Evolutionary conservation across 2,113 vertebrate species (phyloP).

Genomic region (Bos javanicus): DNA sequence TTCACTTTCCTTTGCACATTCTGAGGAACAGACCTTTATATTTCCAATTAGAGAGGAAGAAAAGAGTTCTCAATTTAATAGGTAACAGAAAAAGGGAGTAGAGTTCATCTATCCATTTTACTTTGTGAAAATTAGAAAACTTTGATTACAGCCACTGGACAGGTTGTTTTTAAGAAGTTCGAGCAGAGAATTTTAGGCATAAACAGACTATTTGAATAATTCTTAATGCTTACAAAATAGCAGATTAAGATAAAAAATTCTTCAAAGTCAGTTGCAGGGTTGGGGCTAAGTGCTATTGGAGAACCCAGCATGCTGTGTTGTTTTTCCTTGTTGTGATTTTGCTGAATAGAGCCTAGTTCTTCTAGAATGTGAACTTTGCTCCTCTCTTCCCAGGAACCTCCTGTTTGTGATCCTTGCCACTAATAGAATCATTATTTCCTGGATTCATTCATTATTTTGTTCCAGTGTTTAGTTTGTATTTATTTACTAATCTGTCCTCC

Average conservation of each 20-base stretch:
- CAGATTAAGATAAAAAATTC: constrained; percentile 14
- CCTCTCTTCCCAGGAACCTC: neutral
- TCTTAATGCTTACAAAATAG: neutral
- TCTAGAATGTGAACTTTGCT: constrained; percentile 41
- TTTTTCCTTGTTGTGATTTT: constrained; percentile 27
- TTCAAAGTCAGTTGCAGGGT: neutral
- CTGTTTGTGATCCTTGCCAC: constrained; percentile 17
- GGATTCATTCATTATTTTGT: neutral
- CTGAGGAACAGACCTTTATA: neutral
- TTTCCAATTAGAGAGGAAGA: neutral
- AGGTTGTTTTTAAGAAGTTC: neutral
- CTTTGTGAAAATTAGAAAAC: constrained; percentile 46
- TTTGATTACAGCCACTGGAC: constrained; percentile 44
- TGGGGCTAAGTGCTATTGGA: neutral
- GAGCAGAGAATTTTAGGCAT: constrained; percentile 1
- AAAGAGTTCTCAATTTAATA: neutral
- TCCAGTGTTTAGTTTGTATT: neutral
- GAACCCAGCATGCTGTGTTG: constrained; percentile 4
- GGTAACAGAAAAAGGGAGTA: constrained; percentile 2
- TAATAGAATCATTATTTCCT: neutral
- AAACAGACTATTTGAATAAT: neutral
- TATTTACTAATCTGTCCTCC: constrained; percentile 31
- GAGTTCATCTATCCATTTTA: constrained; percentile 54
- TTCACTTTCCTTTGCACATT: neutral
- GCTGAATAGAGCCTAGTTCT: constrained; percentile 44